Conservation (phyloP, 2,888 invertebrate genomes). For the Caenorhabditis parvicauda region DNA sequence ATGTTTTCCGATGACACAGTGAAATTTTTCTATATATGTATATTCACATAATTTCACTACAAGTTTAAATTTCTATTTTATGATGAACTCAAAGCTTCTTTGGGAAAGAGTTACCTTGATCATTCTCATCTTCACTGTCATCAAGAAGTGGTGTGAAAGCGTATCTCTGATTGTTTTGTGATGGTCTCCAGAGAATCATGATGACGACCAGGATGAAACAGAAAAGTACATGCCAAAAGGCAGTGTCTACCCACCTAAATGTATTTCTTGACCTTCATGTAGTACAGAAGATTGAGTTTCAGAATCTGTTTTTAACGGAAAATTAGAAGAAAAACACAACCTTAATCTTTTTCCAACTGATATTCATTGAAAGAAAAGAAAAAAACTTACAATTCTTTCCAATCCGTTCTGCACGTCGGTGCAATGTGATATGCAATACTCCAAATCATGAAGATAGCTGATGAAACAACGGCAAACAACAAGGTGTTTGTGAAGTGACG, state of each 20-base stretch:
- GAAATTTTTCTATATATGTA: too few species aligned
- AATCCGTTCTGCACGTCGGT: conserved; percentile 78
- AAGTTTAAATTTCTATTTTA: too few species aligned
- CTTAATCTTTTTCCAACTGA: not conserved
- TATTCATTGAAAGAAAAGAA: not conserved
- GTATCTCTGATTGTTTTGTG: conserved; percentile 85
- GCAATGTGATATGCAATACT: conserved; percentile 78
- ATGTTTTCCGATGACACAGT: too few species aligned
- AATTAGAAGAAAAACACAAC: not conserved
- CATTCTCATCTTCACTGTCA: conserved; percentile 75
- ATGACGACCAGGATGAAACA: conserved; percentile 83
- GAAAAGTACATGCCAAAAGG: conserved; percentile 91
- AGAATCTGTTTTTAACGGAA: not conserved
- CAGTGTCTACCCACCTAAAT: conserved; percentile 81
- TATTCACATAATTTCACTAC: too few species aligned
- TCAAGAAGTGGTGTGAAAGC: conserved; percentile 89
- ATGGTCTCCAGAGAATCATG: conserved; percentile 91
- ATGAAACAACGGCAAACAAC: conserved; percentile 82
- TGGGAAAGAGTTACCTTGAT: conserved; percentile 62
- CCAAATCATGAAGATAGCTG: conserved; percentile 89
- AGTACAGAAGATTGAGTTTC: not conserved
- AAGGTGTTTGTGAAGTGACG: conserved; percentile 90
- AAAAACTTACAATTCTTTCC: conserved; percentile 74
- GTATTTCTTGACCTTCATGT: not conserved
- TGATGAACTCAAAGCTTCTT: too few species aligned